Percentiles rank a stretch among this genome's conserved stretches.
Evolutionary conservation across 2,888 invertebrate genomes (phyloP).

Genomic region (Cosmia pyralina): DNA sequence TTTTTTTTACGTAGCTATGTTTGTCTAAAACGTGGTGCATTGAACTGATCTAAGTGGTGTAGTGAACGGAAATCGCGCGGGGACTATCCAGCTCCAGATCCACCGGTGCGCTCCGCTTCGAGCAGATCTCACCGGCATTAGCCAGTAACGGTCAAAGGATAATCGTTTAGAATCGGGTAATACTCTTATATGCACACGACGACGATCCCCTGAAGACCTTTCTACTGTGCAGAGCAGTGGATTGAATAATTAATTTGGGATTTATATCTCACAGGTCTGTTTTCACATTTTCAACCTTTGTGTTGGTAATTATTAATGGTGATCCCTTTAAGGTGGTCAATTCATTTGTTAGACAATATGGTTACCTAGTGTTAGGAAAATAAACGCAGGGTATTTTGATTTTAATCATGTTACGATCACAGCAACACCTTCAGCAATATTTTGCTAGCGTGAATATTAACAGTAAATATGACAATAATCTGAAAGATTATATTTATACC

Average conservation of each 20-base stretch:
- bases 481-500: slow-evolving; percentile 43
- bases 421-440: slow-evolving; percentile 13
- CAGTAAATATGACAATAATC: slow-evolving; percentile 30
- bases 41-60: slow-evolving; percentile 73
- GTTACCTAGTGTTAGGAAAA: not conserved
- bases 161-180: slow-evolving; percentile 60
- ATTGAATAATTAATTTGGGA: slow-evolving; percentile 49
- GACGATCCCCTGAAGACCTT: slow-evolving; percentile 36
- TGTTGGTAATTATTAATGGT: slow-evolving; percentile 12
- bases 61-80: slow-evolving; percentile 76
- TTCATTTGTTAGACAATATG: slow-evolving; percentile 2
- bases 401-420: not conserved
- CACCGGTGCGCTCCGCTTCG: slow-evolving; percentile 74
- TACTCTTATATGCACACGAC: slow-evolving; percentile 46
- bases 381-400: not conserved
- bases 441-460: slow-evolving; percentile 22
- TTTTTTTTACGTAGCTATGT: slow-evolving; percentile 34
- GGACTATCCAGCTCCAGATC: slow-evolving; percentile 64
- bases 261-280: slow-evolving; percentile 25
- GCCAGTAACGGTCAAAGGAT: slow-evolving; percentile 68
- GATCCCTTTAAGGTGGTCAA: slow-evolving; percentile 1
- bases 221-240: slow-evolving; percentile 35
- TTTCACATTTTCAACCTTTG: slow-evolving; percentile 20
- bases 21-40: slow-evolving; percentile 71
- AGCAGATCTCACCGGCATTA: slow-evolving; percentile 76